phyloP scores from a whole-genome alignment of 2,113 vertebrate species.

The Mesembrinibis cayennensis region DNA sequence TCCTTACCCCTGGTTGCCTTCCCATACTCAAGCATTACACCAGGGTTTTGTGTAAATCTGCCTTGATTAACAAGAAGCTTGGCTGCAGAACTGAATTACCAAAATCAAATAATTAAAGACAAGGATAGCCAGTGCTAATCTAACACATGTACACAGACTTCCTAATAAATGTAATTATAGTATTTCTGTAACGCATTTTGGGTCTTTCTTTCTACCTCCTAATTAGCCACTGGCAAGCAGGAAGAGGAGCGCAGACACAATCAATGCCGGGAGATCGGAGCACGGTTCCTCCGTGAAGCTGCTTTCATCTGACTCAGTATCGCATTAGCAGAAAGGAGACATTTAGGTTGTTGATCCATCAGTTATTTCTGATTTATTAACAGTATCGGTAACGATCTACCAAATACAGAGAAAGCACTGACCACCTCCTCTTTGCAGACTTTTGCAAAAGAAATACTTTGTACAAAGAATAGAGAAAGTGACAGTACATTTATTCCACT shows the following conservation, averaged over 20 bases:
- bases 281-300: not conserved
- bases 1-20: not conserved
- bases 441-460: not conserved
- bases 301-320: not conserved
- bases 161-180: not conserved
- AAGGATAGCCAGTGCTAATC: not conserved
- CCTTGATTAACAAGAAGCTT: not conserved
- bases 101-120: not conserved
- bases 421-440: not conserved
- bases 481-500: not conserved
- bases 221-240: not conserved
- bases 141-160: not conserved
- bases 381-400: not conserved
- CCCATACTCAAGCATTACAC: not conserved
- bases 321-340: not conserved
- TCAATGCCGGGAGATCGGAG: not conserved
- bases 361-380: not conserved
- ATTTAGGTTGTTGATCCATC: not conserved
- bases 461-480: not conserved
- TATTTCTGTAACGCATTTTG: not conserved
- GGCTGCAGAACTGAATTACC: not conserved
- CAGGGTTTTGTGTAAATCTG: not conserved
- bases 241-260: not conserved
- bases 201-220: not conserved
- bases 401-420: not conserved